Evolutionary conservation across 53 echinoderm and acorn worm genomes (phyloP), one percentile per base, ranked within the genome.

Genomic region (Arbacia lixula): DNA sequence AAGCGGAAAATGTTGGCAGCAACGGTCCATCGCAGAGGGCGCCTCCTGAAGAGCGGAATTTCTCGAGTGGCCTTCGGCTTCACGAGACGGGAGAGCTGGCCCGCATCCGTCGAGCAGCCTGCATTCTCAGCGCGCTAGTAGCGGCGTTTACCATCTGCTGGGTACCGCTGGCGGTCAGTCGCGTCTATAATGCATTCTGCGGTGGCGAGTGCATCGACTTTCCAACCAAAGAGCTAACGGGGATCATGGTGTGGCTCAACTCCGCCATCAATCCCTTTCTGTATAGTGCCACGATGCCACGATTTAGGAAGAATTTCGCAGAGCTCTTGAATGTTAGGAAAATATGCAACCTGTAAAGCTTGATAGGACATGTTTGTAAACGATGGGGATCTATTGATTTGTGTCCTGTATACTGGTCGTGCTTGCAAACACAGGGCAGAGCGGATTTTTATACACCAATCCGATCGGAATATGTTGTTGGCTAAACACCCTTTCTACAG

Each of bases 261-360:
- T 69, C 69, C 0, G 43, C 9, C 14, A 53, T 74, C 2, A 53
- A 52, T 53, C 74, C 74, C 14, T 34, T 74, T 14, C n/a, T 74
- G 3, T 74, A 53, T 35, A 34, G 52, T 32, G 74, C 29, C 3
- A 69, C 69, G 9, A 69, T 42, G 10, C 46, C 49, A 2, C 42
- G 69, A 6, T 69, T 69, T 29, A 14, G 69, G n/a, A 69, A 69
- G 69, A 69, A 43, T 68, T 64, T 64, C 16, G 0, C 35, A 19
- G 12, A 35, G 25, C 64, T 64, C 0, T 64, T 64, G 19, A 64
- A 64, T 64, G 34, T 34, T 0, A 24, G 33, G 35, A 64, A 34
- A 4, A 1, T 34, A 34, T 5, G n/a, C n/a, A n/a, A n/a, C n/a
- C n/a, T n/a, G n/a, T n/a, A n/a, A n/a, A n/a, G n/a, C n/a, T n/a